phyloP scores from a whole-genome alignment of 64 coral and sea anemone genomes.

The Montipora efflorescens region DNA sequence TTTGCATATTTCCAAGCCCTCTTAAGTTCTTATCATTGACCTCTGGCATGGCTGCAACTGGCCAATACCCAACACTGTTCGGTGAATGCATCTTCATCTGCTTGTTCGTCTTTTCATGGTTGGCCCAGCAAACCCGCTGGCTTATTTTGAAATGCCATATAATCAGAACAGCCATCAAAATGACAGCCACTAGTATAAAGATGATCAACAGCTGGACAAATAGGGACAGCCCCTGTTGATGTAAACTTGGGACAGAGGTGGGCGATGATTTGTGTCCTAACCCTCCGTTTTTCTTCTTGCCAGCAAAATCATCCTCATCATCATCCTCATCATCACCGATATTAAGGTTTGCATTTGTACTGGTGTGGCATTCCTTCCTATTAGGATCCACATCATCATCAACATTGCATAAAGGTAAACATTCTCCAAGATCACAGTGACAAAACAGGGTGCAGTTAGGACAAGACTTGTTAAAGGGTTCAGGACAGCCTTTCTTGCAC shows the following conservation, averaged over 20 bases:
- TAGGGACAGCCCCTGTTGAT: slow-evolving; percentile 60
- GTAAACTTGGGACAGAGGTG: not conserved
- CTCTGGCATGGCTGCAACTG: slow-evolving; percentile 80
- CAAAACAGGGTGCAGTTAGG: slow-evolving; percentile 79
- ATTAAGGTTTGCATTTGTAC: not conserved
- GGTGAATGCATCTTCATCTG: slow-evolving; percentile 43
- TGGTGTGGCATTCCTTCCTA: slow-evolving; percentile 73
- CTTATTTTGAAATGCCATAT: slow-evolving; percentile 88
- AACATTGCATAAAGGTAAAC: slow-evolving; percentile 67
- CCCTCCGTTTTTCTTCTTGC: not conserved
- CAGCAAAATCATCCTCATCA: not conserved
- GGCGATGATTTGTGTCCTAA: not conserved
- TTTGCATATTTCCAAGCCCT: slow-evolving; percentile 75
- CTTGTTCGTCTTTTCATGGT: slow-evolving; percentile 24
- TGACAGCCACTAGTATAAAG: slow-evolving; percentile 82
- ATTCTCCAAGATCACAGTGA: slow-evolving; percentile 83
- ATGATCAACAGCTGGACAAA: slow-evolving; percentile 90
- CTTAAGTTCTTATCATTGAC: slow-evolving; percentile 69
- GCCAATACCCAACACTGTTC: slow-evolving; percentile 80
- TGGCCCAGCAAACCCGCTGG: slow-evolving; percentile 80
- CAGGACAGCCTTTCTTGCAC: slow-evolving; percentile 76
- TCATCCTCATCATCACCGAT: not conserved
- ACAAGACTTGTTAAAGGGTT: slow-evolving; percentile 77
- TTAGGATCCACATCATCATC: slow-evolving; percentile 68
- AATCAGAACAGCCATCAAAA: slow-evolving; percentile 77